phyloP scores from a whole-genome alignment of 2,113 vertebrate genomes.

The Pogona vitticeps region DNA sequence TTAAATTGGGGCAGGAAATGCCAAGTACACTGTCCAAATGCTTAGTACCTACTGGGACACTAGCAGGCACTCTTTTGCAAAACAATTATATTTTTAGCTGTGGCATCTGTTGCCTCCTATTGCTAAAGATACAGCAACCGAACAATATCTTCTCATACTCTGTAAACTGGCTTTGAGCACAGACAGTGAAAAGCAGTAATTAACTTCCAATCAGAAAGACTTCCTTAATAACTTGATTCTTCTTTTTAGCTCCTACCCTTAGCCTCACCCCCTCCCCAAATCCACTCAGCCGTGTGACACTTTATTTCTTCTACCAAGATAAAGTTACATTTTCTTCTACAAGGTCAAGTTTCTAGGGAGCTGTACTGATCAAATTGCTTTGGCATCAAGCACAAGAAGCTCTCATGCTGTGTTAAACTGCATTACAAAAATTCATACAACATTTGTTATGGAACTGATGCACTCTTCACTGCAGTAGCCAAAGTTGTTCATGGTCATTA shows the following conservation, averaged over 20 bases:
- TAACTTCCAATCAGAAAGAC: slow-evolving; percentile 50
- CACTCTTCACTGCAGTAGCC: slow-evolving; percentile 4
- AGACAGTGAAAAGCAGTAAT: slow-evolving; percentile 53
- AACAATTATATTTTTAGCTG: neutral
- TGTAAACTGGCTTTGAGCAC: slow-evolving; percentile 13
- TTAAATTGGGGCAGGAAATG: neutral
- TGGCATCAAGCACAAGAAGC: slow-evolving; percentile 39
- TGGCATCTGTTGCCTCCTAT: neutral
- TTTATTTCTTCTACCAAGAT: slow-evolving; percentile 56
- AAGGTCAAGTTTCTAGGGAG: slow-evolving; percentile 64
- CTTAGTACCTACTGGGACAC: neutral
- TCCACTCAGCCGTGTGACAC: slow-evolving; percentile 62
- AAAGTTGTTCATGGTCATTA: slow-evolving; percentile 27
- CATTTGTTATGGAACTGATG: slow-evolving; percentile 44
- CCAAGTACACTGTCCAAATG: neutral
- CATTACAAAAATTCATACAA: slow-evolving; percentile 51
- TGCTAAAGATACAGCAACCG: neutral
- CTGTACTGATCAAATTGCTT: slow-evolving; percentile 53
- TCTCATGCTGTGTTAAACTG: slow-evolving; percentile 52
- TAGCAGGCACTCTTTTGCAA: neutral
- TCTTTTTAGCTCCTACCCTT: slow-evolving; percentile 61
- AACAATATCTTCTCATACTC: neutral
- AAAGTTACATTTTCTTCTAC: slow-evolving; percentile 57
- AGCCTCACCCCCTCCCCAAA: slow-evolving; percentile 7
- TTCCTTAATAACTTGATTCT: slow-evolving; percentile 59